Conservation (phyloP, 2,797 vertebrate genomes). For the Eurystomus glaucurus region DNA sequence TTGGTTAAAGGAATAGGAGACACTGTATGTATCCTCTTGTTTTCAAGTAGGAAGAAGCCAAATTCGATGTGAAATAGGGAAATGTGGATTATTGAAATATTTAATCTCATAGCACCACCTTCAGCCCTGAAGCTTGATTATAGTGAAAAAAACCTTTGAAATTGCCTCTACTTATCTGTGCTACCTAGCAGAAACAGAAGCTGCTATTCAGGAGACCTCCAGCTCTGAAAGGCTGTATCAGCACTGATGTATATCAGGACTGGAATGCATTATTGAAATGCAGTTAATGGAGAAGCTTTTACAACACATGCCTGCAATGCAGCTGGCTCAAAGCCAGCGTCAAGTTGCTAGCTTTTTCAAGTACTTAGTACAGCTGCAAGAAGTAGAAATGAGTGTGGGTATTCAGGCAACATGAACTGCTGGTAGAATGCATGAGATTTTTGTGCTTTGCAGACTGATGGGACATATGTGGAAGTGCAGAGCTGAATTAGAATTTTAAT, state of each 20-base stretch:
- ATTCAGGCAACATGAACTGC: neutral
- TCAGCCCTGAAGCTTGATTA: neutral
- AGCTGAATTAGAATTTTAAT: neutral
- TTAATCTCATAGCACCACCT: neutral
- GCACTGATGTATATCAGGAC: neutral
- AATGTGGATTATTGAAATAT: neutral
- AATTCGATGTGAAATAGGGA: neutral
- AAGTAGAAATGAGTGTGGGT: neutral
- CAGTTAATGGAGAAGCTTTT: neutral
- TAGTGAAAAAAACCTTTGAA: neutral
- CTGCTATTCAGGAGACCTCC: neutral
- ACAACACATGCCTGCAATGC: neutral
- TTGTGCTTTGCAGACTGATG: neutral
- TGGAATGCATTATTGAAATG: neutral
- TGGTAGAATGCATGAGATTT: neutral
- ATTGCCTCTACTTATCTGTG: neutral
- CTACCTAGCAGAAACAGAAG: neutral
- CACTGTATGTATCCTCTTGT: neutral
- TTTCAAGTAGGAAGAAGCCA: neutral
- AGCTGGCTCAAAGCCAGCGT: neutral
- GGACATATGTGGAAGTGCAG: neutral
- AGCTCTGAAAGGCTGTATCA: neutral
- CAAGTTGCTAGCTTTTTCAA: neutral
- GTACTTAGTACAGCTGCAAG: neutral
- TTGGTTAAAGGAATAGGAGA: neutral